Evolutionary conservation across 2,888 invertebrate species (phyloP).

Genomic region (Gnatocerus cornutus): DNA sequence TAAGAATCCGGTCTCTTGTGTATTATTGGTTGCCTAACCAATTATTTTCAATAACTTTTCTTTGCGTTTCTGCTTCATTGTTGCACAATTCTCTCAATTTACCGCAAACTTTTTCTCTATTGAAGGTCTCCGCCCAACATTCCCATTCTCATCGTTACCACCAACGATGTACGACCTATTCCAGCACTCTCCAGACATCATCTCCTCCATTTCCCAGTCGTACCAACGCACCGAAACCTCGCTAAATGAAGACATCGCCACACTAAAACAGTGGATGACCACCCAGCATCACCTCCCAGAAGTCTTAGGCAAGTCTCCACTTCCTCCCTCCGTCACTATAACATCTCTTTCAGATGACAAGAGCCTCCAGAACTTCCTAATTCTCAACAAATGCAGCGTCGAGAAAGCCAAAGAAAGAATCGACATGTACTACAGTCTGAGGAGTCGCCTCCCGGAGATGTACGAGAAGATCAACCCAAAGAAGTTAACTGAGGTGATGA

Average conservation of each 20-base stretch:
- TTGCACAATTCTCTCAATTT: too few relatives aligned
- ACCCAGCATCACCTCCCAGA: constrained; percentile 51
- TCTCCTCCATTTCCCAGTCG: not conserved
- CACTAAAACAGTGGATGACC: constrained; percentile 44
- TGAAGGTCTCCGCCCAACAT: too few relatives aligned
- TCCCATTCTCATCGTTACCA: too few relatives aligned
- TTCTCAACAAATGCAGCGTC: constrained; percentile 59
- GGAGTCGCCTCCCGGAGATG: constrained; percentile 61
- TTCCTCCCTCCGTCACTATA: too few relatives aligned
- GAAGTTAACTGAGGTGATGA: constrained; percentile 46
- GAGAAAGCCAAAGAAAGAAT: constrained; percentile 60
- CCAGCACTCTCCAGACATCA: too few relatives aligned
- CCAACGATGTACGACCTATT: too few relatives aligned
- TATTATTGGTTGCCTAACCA: too few relatives aligned
- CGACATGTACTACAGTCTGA: constrained; percentile 61
- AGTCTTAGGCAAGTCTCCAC: constrained; percentile 47
- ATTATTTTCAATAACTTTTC: too few relatives aligned
- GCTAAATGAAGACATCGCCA: constrained; percentile 35
- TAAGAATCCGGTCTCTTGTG: too few relatives aligned
- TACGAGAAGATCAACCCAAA: constrained; percentile 59
- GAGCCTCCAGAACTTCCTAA: constrained; percentile 54
- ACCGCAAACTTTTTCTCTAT: too few relatives aligned
- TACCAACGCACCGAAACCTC: constrained; percentile 34
- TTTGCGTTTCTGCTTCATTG: too few relatives aligned
- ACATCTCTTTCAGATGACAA: constrained; percentile 53